Percentiles rank a stretch among this genome's conserved stretches.
phyloP scores from a whole-genome alignment of 2,113 vertebrate species.

The Nothobranchius furzeri region DNA sequence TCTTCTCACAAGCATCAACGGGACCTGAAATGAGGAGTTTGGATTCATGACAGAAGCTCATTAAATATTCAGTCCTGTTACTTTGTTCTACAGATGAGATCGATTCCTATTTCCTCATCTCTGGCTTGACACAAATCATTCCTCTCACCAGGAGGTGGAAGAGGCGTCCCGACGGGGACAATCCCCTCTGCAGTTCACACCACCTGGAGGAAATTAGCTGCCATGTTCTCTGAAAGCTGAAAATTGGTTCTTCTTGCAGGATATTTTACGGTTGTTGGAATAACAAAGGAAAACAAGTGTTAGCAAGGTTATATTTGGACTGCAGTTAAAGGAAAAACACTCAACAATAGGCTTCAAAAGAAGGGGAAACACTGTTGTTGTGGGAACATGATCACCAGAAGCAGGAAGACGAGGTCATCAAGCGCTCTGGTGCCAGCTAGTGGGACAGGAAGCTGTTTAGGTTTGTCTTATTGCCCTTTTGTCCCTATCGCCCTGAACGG shows the following conservation, averaged over 20 bases:
- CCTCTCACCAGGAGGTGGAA: conserved; percentile 32
- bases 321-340: neutral
- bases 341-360: conserved; percentile 5
- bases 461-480: conserved; percentile 16
- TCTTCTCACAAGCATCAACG: neutral
- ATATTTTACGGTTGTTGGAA: conserved; percentile 21
- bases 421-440: conserved; percentile 5
- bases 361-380: conserved; percentile 14
- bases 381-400: conserved; percentile 13
- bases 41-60: conserved; percentile 10
- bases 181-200: conserved; percentile 24
- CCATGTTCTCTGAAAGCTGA: conserved; percentile 31
- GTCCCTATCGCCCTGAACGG: conserved; percentile 1
- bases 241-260: conserved; percentile 19
- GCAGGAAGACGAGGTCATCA: conserved; percentile 54
- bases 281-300: conserved; percentile 23
- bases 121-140: conserved; percentile 36
- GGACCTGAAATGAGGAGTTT: neutral
- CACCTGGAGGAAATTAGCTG: conserved; percentile 46
- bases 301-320: conserved; percentile 6
- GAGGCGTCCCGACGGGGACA: conserved; percentile 24
- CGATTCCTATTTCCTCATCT: conserved; percentile 40
- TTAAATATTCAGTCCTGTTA: conserved; percentile 28
- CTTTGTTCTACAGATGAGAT: conserved; percentile 42
- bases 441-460: conserved; percentile 33